These are phyloP conservation scores for Calliopum simillimum DNA, from an alignment of 2,888 invertebrate species.

Conservation along the genomic window DNA sequence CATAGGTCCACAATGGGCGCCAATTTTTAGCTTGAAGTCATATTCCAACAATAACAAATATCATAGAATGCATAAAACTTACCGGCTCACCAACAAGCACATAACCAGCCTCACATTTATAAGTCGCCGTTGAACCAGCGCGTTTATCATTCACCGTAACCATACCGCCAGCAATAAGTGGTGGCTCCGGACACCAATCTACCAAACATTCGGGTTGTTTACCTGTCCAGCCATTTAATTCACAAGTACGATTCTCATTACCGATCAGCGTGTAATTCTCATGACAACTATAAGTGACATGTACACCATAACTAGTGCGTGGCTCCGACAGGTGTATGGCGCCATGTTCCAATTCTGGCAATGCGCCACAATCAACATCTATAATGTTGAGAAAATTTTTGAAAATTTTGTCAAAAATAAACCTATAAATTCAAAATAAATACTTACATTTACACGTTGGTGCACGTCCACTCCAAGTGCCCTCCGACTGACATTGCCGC, in stretches of 20 bases:
- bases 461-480: constrained; percentile 85
- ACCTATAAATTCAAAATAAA: constrained; percentile 19
- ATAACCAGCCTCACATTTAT: constrained; percentile 85
- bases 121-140: constrained; percentile 84
- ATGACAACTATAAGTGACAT: constrained; percentile 81
- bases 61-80: no score
- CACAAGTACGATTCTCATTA: constrained; percentile 77
- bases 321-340: constrained; percentile 75
- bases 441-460: constrained; percentile 88
- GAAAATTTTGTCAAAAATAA: background rate
- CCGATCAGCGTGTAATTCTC: constrained; percentile 89
- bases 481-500: constrained; percentile 78
- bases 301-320: constrained; percentile 83
- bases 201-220: constrained; percentile 84
- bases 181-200: constrained; percentile 90
- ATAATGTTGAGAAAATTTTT: constrained; percentile 39
- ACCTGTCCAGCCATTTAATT: constrained; percentile 83
- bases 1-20: no score
- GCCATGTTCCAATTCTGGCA: constrained; percentile 80
- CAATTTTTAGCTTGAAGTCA: no score
- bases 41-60: no score
- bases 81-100: constrained; percentile 86
- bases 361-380: constrained; percentile 85
- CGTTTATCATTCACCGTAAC: constrained; percentile 79
- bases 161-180: constrained; percentile 79